Evolutionary conservation across 2,888 invertebrate species (phyloP).

Genomic region (Dioctria linearis): DNA sequence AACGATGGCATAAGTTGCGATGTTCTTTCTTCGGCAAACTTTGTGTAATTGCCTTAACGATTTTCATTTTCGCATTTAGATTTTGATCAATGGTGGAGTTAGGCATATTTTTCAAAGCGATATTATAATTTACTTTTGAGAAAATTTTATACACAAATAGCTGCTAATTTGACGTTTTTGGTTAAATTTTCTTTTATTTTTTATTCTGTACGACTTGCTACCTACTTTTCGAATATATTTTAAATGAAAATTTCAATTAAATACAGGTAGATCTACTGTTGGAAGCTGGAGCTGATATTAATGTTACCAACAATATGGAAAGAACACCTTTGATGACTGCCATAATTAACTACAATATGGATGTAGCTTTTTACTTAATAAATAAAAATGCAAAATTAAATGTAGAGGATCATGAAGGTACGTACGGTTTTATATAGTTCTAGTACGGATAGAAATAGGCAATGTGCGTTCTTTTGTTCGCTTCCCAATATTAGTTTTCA

Average conservation of each 20-base stretch:
- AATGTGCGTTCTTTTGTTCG: too few relatives aligned
- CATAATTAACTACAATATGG: slow-evolving; percentile 65
- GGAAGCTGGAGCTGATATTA: slow-evolving; percentile 74
- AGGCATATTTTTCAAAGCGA: neutral
- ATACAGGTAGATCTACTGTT: slow-evolving; percentile 73
- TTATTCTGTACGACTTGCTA: neutral
- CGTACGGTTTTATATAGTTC: slow-evolving; percentile 33
- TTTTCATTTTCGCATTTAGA: neutral
- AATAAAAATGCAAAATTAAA: slow-evolving; percentile 77
- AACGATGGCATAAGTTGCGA: neutral
- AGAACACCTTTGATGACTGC: slow-evolving; percentile 73
- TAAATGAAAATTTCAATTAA: neutral
- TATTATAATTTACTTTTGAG: neutral
- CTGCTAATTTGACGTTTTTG: neutral
- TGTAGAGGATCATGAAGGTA: slow-evolving; percentile 79
- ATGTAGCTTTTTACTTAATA: slow-evolving; percentile 74
- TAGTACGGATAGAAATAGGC: too few relatives aligned
- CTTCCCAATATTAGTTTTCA: too few relatives aligned
- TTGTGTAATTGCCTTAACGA: neutral
- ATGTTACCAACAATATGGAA: slow-evolving; percentile 76
- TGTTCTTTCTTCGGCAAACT: neutral
- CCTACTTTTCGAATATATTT: neutral
- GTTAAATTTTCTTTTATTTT: neutral
- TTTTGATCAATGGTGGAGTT: neutral
- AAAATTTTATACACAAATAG: slow-evolving; percentile 8